phyloP scores from a whole-genome alignment of 2,797 vertebrate species.

The Scolopax bukidnonensis region DNA sequence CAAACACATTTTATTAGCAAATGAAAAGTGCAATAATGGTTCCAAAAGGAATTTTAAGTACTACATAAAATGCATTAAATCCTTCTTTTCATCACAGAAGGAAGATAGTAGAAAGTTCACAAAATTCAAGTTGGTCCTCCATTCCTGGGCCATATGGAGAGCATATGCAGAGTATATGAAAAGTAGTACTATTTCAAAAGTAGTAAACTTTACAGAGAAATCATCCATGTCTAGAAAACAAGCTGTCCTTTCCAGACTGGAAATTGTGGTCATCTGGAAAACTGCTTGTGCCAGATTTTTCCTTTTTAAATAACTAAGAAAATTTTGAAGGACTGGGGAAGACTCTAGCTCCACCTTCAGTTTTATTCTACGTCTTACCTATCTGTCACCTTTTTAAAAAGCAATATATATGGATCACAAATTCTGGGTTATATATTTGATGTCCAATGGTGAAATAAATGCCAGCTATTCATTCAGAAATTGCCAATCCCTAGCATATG shows the following conservation, averaged over 20 bases:
- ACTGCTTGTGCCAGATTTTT: not conserved
- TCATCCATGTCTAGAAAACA: not conserved
- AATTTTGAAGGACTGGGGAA: not conserved
- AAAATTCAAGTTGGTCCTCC: not conserved
- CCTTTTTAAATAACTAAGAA: not conserved
- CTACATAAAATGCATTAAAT: constrained; percentile 2
- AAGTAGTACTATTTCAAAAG: not conserved
- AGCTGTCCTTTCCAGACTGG: not conserved
- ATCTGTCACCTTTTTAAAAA: not conserved
- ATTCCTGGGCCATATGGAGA: not conserved
- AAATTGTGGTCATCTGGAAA: not conserved
- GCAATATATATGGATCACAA: not conserved
- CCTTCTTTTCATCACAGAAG: not conserved
- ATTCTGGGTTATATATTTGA: not conserved
- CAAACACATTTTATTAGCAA: constrained; percentile 18
- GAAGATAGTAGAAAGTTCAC: not conserved
- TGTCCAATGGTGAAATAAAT: not conserved
- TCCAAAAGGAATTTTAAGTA: constrained; percentile 15
- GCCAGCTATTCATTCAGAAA: not conserved
- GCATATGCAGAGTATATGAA: not conserved
- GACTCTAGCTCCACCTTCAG: not conserved
- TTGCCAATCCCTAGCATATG: not conserved
- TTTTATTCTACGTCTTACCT: not conserved
- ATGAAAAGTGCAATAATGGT: not conserved
- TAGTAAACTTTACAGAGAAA: not conserved